Base-by-base conservation (phyloP, 2,113 vertebrate genomes). In the Chaetodon trifascialis region DNA sequence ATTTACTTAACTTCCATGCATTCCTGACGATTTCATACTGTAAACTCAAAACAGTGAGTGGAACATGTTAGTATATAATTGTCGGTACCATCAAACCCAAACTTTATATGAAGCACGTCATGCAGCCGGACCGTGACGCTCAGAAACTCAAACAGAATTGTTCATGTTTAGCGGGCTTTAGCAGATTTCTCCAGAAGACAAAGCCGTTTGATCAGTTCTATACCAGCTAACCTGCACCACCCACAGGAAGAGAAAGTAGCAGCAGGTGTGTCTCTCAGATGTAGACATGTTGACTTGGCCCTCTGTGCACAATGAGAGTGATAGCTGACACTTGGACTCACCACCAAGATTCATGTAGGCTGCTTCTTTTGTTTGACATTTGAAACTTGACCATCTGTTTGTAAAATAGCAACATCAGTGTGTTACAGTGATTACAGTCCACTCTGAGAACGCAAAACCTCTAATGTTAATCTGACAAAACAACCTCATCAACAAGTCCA, bases 1-100 rank as follows among this genome's bases (percentile, higher is more conserved):
- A 54, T 73, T 62, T 76, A 36, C 76, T 78, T 82, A 40, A 72
- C 73, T 70, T 82, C 47, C 60, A 75, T 68, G 55, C 82, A 88
- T 92, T 89, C 72, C 82, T 70, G 23, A 15, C 14, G 3, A 15
- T 81, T 69, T 73, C 38, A 67, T 36, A 52, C 65, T 65, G 74
- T 68, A 83, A 76, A 73, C 44, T 69, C 66, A 38, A 68, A 73
- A 68, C 36, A 62, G 65, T 21, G 14, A 60, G 10, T 23, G 14
- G 65, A 5, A 14, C 72, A 49, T 73, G 75, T 72, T 14, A 3
- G 38, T 40, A 30, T 25, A 1, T 11, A 21, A 30, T n/a, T 36
- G 11, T 0, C 0, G 25, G 25, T 65, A 12, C 38, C 4, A n/a
- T 52, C 10, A 8, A 49, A 62, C 46, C 36, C 17, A 42, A 17